Evolutionary conservation across 2,113 vertebrate species (phyloP), one percentile per base, ranked within the genome.

Genomic region (Taxidea taxus): DNA sequence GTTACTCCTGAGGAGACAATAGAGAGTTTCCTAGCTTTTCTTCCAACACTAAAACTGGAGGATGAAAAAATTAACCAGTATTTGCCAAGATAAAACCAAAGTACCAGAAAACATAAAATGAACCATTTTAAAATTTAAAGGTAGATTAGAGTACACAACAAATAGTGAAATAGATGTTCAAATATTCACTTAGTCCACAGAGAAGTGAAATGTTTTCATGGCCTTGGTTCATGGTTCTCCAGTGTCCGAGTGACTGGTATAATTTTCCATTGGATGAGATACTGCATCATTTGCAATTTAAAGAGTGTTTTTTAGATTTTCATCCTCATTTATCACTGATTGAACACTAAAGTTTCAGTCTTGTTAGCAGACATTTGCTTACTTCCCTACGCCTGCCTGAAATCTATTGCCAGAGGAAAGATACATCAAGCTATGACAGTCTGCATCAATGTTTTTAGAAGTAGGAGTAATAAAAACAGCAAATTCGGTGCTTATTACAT

Each of bases 1-100:
- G 37, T 54, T 89, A 47, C 72, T 92, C 11, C 15, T 90, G 42
- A 86, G 16, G 56, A 84, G 56, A 93, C 6, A 47, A 21, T 78
- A 27, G 18, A 87, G 9, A 95, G 81, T 90, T 95, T 94, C 15
- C 58, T 68, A 66, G 42, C 70, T 68, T 91, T 84, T 68, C 58
- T 88, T 92, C 37, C 34, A 96, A 64, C 15, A 64, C 7, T 81
- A 68, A 97, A 93, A 91, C 31, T 85, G 94, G 39, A 12, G 31
- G 94, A 78, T 39, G 18, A 89, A 84, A 95, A 92, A 64, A 8
- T 44, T 72, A 54, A 96, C 20, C 51, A 83, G 21, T 87, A n/a
- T 23, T 97, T 91, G 27, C 4, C 27, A 37, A 89, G 25, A 83
- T 82, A 70, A 82, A 93, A 72, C 44, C 12, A 54, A 89, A 72